These are phyloP conservation scores for Ommatoiulus sabulosus DNA, from an alignment of 2,888 invertebrate genomes.

Conservation along the genomic window DNA sequence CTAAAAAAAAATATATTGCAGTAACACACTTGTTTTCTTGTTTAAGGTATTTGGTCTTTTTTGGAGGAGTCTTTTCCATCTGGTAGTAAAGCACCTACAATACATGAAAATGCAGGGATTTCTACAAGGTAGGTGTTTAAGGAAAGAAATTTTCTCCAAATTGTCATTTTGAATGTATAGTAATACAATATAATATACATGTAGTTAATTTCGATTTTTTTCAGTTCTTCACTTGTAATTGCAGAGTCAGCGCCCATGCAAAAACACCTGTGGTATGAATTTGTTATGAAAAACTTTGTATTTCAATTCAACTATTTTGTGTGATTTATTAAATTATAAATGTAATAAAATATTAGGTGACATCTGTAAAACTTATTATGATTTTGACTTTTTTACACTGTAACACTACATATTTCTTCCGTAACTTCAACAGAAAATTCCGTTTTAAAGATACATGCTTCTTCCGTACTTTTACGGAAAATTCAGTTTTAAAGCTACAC, in stretches of 20 bases:
- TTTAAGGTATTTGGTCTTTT: constrained; percentile 73
- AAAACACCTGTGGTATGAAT: not conserved
- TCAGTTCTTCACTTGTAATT: constrained; percentile 76
- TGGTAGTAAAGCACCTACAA: constrained; percentile 74
- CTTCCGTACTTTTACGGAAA: no score
- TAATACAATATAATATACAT: not conserved
- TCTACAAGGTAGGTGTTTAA: constrained; percentile 70
- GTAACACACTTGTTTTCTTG: constrained; percentile 56
- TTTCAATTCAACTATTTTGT: not conserved
- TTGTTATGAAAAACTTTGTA: not conserved
- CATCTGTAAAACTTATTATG: not conserved
- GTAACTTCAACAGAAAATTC: no score
- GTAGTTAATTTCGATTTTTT: constrained; percentile 58
- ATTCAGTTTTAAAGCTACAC: no score
- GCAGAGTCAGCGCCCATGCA: no score
- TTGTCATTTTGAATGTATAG: no score
- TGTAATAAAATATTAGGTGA: not conserved
- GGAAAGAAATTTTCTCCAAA: no score
- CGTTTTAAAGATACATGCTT: no score
- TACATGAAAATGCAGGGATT: constrained; percentile 79
- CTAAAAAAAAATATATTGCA: not conserved
- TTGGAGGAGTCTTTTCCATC: constrained; percentile 73
- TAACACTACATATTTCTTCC: no score
- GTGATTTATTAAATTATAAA: not conserved
- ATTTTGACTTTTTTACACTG: not conserved